Evolutionary conservation across 1,140 invertebrate species (phyloP).

Genomic region (Hylaeus volcanicus): DNA sequence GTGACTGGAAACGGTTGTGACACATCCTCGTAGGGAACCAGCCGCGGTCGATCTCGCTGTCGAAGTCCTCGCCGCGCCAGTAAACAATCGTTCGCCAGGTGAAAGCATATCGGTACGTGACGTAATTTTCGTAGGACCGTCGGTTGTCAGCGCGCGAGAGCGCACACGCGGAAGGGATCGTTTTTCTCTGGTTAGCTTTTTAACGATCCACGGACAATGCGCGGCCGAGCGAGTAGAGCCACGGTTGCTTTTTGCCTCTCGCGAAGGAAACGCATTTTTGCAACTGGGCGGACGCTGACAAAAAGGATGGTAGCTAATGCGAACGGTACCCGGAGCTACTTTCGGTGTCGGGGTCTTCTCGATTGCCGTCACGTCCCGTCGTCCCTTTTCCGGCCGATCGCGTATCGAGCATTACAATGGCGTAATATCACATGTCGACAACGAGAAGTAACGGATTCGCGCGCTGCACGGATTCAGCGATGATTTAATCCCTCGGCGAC

Average conservation of each 20-base stretch:
- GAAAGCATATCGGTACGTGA: constrained; percentile 35
- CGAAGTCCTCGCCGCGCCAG: neutral
- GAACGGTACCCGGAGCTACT: constrained; percentile 38
- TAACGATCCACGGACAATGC: constrained; percentile 2
- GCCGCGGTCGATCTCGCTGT: neutral
- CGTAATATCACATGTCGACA: constrained; percentile 26
- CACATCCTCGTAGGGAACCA: constrained; percentile 8
- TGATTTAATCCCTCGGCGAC: constrained; percentile 24
- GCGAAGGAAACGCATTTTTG: constrained; percentile 14
- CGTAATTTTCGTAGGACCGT: constrained; percentile 23
- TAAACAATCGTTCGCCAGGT: constrained; percentile 29
- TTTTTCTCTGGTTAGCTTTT: constrained; percentile 18
- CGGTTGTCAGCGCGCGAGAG: neutral
- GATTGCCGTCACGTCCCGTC: constrained; percentile 47
- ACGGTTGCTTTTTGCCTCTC: neutral
- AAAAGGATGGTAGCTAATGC: constrained; percentile 44
- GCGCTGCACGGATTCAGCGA: constrained; percentile 22
- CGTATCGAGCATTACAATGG: constrained; percentile 48
- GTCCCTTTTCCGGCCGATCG: constrained; percentile 39
- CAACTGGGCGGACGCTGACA: neutral
- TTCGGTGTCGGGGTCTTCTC: constrained; percentile 30
- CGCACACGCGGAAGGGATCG: constrained; percentile 10
- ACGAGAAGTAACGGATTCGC: constrained; percentile 34
- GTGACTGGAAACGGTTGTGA: neutral
- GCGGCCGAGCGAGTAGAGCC: neutral